These are phyloP conservation scores for Arctopsyche grandis DNA, from an alignment of 1,140 invertebrate genomes.

Conservation along the genomic window DNA sequence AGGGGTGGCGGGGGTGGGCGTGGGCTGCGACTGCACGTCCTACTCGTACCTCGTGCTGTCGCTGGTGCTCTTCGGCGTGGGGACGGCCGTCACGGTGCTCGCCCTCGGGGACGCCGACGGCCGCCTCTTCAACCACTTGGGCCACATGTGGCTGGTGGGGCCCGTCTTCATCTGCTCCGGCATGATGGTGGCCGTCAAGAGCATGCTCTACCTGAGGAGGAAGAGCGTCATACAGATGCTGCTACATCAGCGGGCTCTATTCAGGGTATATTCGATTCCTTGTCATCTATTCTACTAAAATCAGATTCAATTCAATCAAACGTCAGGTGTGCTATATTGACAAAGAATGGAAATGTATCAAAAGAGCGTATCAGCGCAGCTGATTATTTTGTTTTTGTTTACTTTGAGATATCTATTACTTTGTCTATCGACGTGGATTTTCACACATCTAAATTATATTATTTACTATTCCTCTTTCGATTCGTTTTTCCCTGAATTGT, in stretches of 20 bases:
- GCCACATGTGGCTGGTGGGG: slow-evolving; percentile 76
- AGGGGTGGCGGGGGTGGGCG: slow-evolving; percentile 71
- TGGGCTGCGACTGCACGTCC: slow-evolving; percentile 73
- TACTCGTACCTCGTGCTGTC: slow-evolving; percentile 74
- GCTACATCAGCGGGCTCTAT: slow-evolving; percentile 70
- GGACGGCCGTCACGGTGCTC: slow-evolving; percentile 72
- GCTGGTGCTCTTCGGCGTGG: slow-evolving; percentile 71
- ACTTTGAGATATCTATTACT: no score
- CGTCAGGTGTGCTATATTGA: no score
- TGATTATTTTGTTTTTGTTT: no score
- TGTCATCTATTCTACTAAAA: slow-evolving; percentile 50
- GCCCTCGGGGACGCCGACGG: slow-evolving; percentile 71
- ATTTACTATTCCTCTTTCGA: no score
- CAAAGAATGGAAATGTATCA: no score
- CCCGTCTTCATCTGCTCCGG: slow-evolving; percentile 76
- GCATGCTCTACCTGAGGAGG: slow-evolving; percentile 72
- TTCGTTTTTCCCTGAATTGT: no score
- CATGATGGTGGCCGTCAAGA: slow-evolving; percentile 75
- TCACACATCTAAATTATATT: no score
- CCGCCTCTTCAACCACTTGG: slow-evolving; percentile 67
- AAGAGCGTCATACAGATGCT: slow-evolving; percentile 76
- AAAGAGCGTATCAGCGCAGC: no score
- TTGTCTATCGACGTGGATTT: no score
- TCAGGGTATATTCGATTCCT: no score
- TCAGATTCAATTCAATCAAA: no score